phyloP scores from a whole-genome alignment of 2,888 invertebrate genomes.

The Dicroscelio sp. region DNA sequence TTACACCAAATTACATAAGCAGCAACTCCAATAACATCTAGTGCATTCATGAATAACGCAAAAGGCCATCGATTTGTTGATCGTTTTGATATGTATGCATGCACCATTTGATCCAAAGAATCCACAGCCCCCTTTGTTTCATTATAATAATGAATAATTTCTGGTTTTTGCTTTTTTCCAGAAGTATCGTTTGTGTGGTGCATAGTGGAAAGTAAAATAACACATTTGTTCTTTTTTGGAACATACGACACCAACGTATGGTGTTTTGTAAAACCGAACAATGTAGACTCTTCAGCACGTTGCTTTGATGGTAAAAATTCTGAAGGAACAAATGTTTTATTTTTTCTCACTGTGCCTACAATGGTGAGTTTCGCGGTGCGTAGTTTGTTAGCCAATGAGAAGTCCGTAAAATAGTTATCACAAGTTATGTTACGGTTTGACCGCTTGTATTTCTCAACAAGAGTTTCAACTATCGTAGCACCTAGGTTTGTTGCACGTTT shows the following conservation, averaged over 20 bases:
- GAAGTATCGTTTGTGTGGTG: constrained; percentile 20
- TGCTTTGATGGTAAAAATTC: constrained; percentile 32
- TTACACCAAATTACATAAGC: constrained; percentile 42
- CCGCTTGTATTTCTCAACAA: constrained; percentile 10
- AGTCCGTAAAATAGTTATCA: constrained; percentile 48
- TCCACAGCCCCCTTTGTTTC: constrained; percentile 49
- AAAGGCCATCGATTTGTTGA: constrained; percentile 46
- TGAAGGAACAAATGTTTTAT: constrained; percentile 45
- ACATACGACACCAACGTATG: constrained; percentile 49
- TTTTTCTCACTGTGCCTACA: constrained; percentile 51
- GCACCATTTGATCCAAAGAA: constrained; percentile 42
- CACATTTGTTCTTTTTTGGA: constrained; percentile 27
- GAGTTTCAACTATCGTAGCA: constrained; percentile 2
- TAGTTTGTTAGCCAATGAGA: constrained; percentile 22
- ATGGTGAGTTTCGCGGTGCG: constrained; percentile 39
- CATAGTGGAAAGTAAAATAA: constrained; percentile 37
- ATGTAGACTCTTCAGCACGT: not conserved
- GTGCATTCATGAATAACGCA: constrained; percentile 40
- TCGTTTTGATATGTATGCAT: constrained; percentile 42
- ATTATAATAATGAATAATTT: constrained; percentile 50
- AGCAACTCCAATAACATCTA: constrained; percentile 43
- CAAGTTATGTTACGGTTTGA: constrained; percentile 44
- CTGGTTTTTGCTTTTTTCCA: constrained; percentile 39
- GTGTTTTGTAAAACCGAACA: constrained; percentile 56
- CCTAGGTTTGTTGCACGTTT: constrained; percentile 26